Evolutionary conservation across 1,140 invertebrate genomes (phyloP), one percentile per base, ranked within the genome.

Genomic region (Lamellibrachia luymesi): DNA sequence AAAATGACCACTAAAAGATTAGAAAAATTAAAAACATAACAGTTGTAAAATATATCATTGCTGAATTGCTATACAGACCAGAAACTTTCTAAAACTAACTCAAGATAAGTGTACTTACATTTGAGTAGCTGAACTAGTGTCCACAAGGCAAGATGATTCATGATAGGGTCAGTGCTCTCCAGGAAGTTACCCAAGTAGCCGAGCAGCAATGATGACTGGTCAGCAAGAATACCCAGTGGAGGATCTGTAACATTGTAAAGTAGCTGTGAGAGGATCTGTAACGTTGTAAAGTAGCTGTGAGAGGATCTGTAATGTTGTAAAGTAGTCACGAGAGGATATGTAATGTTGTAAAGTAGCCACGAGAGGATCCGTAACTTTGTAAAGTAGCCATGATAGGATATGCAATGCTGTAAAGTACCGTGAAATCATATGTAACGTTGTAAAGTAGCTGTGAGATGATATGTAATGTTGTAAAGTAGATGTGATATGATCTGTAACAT

Each of bases 71-170:
- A 4, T 17, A 80, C 4, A 1, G 64, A 80, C 64, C 2, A 4
- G 25, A 22, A 10, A 80, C 25, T 80, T 80, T 22, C 1, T 56
- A 13, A 4, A 56, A 80, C 25, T 22, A 4, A 4, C n/a, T 50
- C 90, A 10, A 91, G 25, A 13, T 50, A 49, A 91, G 27, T 91
- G 50, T 27, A n/a, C 90, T 56, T 92, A 95, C 95, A 94, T 95
- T 95, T 95, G 13, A 95, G 93, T 64, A 95, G 92, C 64, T 95
- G 95, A 10, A 94, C 92, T 2, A 95, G 93, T 13, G 95, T 95
- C 95, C 95, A 95, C 51, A 95, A 93, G 13, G 94, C 95, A 52
- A 95, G 94, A 93, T 95, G 95, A 80, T 94, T 92, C 93, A 95
- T 95, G 93, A 94, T 95, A 22, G 94, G 94, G 50, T 95, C 94